These are phyloP conservation scores for Ophiodon elongatus DNA, from an alignment of 2,113 vertebrate species.

Conservation along the genomic window DNA sequence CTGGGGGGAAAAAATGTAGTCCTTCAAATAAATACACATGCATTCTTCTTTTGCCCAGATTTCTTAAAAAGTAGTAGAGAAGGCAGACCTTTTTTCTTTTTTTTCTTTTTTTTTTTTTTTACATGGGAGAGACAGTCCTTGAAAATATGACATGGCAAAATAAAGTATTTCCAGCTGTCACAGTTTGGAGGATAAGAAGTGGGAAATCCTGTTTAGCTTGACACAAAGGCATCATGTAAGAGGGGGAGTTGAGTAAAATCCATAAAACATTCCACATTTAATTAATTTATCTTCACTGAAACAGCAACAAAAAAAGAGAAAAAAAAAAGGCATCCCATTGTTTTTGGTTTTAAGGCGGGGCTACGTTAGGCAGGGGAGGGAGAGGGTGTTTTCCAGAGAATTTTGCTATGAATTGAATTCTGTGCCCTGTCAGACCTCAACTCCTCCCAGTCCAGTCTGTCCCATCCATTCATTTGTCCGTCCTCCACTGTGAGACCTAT, in stretches of 20 bases:
- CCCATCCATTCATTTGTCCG: slow-evolving; percentile 13
- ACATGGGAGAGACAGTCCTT: slow-evolving; percentile 3
- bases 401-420: slow-evolving; percentile 30
- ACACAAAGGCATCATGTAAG: slow-evolving; percentile 51
- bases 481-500: slow-evolving; percentile 75
- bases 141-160: slow-evolving; percentile 47
- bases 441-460: slow-evolving; percentile 35
- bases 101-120: not conserved
- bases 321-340: slow-evolving; percentile 79
- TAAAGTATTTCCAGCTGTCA: slow-evolving; percentile 35
- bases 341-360: slow-evolving; percentile 86
- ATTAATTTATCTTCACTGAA: slow-evolving; percentile 53
- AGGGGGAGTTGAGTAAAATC: slow-evolving; percentile 51
- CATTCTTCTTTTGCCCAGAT: slow-evolving; percentile 48
- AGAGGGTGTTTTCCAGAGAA: slow-evolving; percentile 29
- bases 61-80: slow-evolving; percentile 46
- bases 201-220: slow-evolving; percentile 19
- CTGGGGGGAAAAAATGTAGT: slow-evolving; percentile 28
- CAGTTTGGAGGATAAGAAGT: slow-evolving; percentile 43
- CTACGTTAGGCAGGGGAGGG: slow-evolving; percentile 60
- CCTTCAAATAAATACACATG: slow-evolving; percentile 75
- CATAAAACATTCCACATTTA: slow-evolving; percentile 64
- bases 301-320: slow-evolving; percentile 53
- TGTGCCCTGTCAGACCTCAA: slow-evolving; percentile 51
- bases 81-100: not conserved